Evolutionary conservation across 2,113 vertebrate species (phyloP), one percentile per base, ranked within the genome.

Genomic region (Eulemur macaco): DNA sequence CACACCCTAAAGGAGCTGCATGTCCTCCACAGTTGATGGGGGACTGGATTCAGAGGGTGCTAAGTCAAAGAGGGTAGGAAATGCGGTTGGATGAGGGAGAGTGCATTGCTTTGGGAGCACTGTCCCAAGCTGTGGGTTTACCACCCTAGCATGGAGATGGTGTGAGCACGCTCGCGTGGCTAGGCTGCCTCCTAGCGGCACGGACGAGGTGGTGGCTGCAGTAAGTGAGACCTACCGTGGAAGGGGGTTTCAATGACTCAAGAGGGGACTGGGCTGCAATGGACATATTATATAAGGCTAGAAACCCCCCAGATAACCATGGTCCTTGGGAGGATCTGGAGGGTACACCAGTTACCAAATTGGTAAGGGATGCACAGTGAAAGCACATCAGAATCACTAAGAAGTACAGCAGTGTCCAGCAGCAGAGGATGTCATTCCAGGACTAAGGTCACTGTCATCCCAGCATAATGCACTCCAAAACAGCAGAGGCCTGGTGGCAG

Each of bases 331-430:
- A 74, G 25, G 27, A 64, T 34, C 17, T 8, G 17, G 20, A 42
- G 37, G 47, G 34, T 6, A 14, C 8, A 17, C 47, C 47, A 15
- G 34, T 54, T 21, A 42, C 4, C 76, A 34, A 42, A 11, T 10
- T 10, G 56, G 18, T 34, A 42, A 56, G 47, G 27, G 23, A 69
- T n/a, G 12, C 12, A 25, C 8, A 1, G 86, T 1, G n/a, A 39
- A 86, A 66, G 15, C 13, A 20, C 34, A 11, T 34, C 63, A 18
- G 63, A 42, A 13, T 71, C 84, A 39, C 23, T 12, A 29, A 50
- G 8, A 7, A n/a, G 31, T 21, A 3, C 21, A 17, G 31, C 1
- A 1, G 69, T 17, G 5, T 18, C 29, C 8, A 0, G 21, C 13
- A 15, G 69, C 21, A 68, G 63, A 39, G n/a, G 63, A 56, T 12